phyloP scores from a whole-genome alignment of 2,113 vertebrate species.

The Apeltes quadracus region DNA sequence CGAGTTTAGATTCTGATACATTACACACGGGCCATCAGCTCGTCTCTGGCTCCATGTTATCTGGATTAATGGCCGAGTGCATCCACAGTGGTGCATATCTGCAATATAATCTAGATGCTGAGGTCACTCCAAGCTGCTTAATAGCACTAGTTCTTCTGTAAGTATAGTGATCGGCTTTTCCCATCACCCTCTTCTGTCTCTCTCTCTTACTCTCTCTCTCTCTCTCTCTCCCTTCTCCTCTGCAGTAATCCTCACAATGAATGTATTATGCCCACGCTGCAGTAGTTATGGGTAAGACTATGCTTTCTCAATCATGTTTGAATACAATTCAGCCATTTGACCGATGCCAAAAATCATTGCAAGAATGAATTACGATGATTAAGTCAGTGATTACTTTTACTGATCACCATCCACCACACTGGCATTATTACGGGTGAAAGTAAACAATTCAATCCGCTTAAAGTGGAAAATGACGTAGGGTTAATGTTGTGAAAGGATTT shows the following conservation, averaged over 20 bases:
- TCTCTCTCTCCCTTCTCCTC: slow-evolving; percentile 8
- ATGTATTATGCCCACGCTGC: slow-evolving; percentile 42
- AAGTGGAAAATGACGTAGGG: not conserved
- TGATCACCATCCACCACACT: no score
- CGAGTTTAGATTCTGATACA: not conserved
- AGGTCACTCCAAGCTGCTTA: slow-evolving; percentile 68
- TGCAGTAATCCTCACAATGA: slow-evolving; percentile 48
- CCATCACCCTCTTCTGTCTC: slow-evolving; percentile 21
- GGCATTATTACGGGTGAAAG: no score
- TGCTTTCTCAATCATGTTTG: not conserved
- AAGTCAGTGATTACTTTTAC: not conserved
- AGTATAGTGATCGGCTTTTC: slow-evolving; percentile 47
- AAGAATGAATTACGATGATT: not conserved
- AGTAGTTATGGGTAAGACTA: slow-evolving; percentile 33
- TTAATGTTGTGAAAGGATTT: not conserved
- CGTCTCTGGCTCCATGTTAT: slow-evolving; percentile 24
- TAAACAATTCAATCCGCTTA: no score
- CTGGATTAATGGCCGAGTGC: slow-evolving; percentile 48
- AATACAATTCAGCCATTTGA: not conserved
- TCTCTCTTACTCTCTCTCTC: not conserved
- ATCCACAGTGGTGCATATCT: slow-evolving; percentile 22
- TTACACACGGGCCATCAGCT: not conserved
- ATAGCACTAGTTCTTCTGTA: slow-evolving; percentile 49
- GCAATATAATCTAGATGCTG: slow-evolving; percentile 54
- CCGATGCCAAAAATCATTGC: not conserved